phyloP scores from a whole-genome alignment of 2,888 invertebrate genomes.

The Acholoe squamosa region DNA sequence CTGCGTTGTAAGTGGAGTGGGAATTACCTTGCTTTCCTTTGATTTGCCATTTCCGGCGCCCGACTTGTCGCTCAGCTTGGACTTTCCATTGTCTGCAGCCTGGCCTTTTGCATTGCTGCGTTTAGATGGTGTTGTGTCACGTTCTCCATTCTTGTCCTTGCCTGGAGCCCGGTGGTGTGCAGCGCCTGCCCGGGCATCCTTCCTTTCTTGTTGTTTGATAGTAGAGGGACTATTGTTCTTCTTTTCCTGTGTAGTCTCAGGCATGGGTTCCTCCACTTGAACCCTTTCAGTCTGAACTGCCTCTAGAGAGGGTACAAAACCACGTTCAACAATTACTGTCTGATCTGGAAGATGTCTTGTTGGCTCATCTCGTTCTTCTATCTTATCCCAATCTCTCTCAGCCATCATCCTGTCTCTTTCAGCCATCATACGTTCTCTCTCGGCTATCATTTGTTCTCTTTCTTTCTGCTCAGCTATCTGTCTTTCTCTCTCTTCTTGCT shows the following conservation, averaged over 20 bases:
- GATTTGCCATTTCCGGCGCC: neutral
- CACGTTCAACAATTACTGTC: slow-evolving; percentile 52
- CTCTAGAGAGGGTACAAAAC: slow-evolving; percentile 46
- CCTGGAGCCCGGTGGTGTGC: neutral
- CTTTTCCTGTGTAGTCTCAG: neutral
- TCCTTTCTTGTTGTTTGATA: neutral
- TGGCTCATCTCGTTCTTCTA: slow-evolving; percentile 41
- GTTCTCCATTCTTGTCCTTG: slow-evolving; percentile 54
- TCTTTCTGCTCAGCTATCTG: slow-evolving; percentile 8
- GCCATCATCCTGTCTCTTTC: slow-evolving; percentile 58
- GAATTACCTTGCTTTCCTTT: slow-evolving; percentile 63
- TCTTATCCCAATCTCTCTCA: slow-evolving; percentile 57
- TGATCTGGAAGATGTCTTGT: slow-evolving; percentile 34
- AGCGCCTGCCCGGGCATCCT: neutral
- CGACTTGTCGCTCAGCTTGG: slow-evolving; percentile 15
- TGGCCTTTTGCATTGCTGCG: slow-evolving; percentile 6
- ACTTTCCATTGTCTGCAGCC: slow-evolving; percentile 24
- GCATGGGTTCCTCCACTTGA: slow-evolving; percentile 28
- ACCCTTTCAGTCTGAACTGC: slow-evolving; percentile 47
- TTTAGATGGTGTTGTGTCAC: neutral
- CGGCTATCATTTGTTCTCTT: neutral
- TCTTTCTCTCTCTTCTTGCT: slow-evolving; percentile 23
- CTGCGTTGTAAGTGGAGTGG: slow-evolving; percentile 57
- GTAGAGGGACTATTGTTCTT: neutral
- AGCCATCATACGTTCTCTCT: slow-evolving; percentile 24